Evolutionary conservation across 1,140 invertebrate species (phyloP).

Genomic region (Anastatus disparis): DNA sequence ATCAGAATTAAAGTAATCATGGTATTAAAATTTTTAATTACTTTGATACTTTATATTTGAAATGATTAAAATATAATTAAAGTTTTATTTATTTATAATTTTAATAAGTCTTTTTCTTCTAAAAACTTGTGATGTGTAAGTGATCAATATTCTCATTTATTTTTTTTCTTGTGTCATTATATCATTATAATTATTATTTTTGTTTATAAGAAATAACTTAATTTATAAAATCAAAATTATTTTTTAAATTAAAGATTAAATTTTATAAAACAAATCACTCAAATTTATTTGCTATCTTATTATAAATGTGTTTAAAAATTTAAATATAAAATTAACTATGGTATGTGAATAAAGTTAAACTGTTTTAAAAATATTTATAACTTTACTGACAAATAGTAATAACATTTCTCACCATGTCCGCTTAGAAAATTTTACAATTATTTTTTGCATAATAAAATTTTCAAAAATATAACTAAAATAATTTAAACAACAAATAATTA

Average conservation of each 20-base stretch:
- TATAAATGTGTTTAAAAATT: conserved; percentile 33
- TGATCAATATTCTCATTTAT: conserved; percentile 2
- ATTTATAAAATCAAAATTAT: conserved; percentile 2
- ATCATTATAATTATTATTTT: conserved; percentile 38
- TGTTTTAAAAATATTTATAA: conserved; percentile 29
- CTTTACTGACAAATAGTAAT: conserved; percentile 40
- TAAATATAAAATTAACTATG: too few relatives aligned
- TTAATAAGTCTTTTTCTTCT: conserved; percentile 36
- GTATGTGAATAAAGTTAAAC: too few relatives aligned
- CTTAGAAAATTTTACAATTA: conserved; percentile 4
- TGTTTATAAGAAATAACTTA: background rate
- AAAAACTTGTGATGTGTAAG: conserved; percentile 40
- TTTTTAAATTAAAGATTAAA: background rate
- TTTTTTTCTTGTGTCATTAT: background rate
- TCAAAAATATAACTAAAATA: background rate
- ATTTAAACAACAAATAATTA: conserved; percentile 40
- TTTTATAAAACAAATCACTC: conserved; percentile 3
- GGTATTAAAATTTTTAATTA: too few relatives aligned
- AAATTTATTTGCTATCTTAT: conserved; percentile 16
- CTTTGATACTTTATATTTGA: too few relatives aligned
- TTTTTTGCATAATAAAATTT: conserved; percentile 8
- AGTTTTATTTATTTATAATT: background rate
- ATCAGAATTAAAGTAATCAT: too few relatives aligned
- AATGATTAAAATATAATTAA: too few relatives aligned
- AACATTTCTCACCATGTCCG: background rate